A percentile compares a stretch with the other conserved stretches of the same genome.
These are phyloP conservation scores for Clostera curtula DNA, from an alignment of 2,888 invertebrate species.

Conservation along the genomic window DNA sequence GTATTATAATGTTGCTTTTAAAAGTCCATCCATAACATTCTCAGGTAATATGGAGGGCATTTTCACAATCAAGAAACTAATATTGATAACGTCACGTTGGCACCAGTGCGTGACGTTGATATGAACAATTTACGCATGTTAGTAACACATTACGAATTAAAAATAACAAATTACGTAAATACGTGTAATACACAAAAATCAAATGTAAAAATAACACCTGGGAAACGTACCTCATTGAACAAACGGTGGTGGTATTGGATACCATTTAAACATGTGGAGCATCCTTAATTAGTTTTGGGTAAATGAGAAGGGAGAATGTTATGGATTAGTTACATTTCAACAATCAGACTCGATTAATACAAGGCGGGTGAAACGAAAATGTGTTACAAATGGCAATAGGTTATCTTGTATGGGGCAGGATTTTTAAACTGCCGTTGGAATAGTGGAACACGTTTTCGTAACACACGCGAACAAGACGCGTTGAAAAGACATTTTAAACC, in stretches of 20 bases:
- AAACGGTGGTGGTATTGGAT: constrained; percentile 68
- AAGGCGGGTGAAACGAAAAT: constrained; percentile 31
- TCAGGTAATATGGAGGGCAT: constrained; percentile 30
- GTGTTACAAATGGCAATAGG: too few relatives aligned
- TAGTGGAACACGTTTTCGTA: constrained; percentile 36
- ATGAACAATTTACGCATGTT: constrained; percentile 38
- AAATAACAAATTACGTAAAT: constrained; percentile 33
- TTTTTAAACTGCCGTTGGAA: too few relatives aligned
- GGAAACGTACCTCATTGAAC: constrained; percentile 69
- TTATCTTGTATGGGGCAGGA: too few relatives aligned
- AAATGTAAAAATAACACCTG: constrained; percentile 55
- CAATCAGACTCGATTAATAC: constrained; percentile 42
- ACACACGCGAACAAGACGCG: constrained; percentile 40
- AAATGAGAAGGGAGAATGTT: constrained; percentile 73
- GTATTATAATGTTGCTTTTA: constrained; percentile 40
- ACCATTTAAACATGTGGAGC: constrained; percentile 71
- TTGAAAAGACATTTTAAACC: constrained; percentile 41
- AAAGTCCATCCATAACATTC: constrained; percentile 66
- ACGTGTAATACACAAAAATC: constrained; percentile 64
- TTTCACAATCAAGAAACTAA: neutral
- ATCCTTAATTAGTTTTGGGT: constrained; percentile 74
- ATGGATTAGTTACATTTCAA: constrained; percentile 71
- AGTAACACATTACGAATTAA: constrained; percentile 52
- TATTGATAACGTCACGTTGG: constrained; percentile 30
- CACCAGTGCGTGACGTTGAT: constrained; percentile 53